Conservation (phyloP, 2,888 invertebrate genomes). For the Cactoblastis cactorum region DNA sequence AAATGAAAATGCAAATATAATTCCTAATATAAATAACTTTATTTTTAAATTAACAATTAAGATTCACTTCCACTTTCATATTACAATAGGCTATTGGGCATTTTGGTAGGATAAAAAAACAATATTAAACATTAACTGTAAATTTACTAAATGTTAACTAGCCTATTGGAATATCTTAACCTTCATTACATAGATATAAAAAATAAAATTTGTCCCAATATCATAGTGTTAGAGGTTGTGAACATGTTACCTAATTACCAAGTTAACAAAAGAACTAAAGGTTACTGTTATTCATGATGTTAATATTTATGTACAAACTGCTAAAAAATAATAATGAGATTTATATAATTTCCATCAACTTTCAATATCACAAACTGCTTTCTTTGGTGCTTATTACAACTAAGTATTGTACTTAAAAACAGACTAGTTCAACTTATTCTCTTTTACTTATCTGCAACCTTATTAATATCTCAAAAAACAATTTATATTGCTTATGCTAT, state of each 20-base stretch:
- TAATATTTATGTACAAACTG: neutral
- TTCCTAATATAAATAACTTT: neutral
- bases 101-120: neutral
- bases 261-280: neutral
- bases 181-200: neutral
- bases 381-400: slow-evolving; percentile 51
- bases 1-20: neutral
- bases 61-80: slow-evolving; percentile 7
- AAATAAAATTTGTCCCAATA: neutral
- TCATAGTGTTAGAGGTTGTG: neutral
- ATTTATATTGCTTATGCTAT: slow-evolving; percentile 1
- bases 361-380: slow-evolving; percentile 59
- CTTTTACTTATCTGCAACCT: slow-evolving; percentile 19
- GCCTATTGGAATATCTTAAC: neutral
- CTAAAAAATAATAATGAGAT: neutral
- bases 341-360: slow-evolving; percentile 26
- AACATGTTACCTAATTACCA: neutral
- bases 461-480: slow-evolving; percentile 11
- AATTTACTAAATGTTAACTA: neutral
- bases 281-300: neutral
- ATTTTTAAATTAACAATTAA: neutral
- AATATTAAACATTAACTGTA: too few species aligned
- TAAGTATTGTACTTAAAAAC: slow-evolving; percentile 41
- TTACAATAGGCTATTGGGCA: neutral
- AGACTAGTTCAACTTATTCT: slow-evolving; percentile 39